phyloP scores from a whole-genome alignment of 2,113 vertebrate genomes.

The Hippocampus guttulatus region DNA sequence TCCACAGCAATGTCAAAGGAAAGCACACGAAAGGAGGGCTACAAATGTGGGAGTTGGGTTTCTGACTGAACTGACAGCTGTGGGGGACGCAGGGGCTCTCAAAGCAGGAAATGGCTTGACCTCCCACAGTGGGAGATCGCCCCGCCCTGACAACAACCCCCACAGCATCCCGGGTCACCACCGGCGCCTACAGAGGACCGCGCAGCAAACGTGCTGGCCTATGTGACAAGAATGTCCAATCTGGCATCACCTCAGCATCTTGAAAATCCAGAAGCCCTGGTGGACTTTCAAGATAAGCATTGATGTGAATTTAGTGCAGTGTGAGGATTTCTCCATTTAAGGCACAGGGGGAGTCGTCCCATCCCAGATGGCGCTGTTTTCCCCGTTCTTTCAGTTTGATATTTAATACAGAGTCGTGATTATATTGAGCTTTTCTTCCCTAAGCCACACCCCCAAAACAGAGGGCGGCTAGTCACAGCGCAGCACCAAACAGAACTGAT shows the following conservation, averaged over 20 bases:
- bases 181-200: slow-evolving; percentile 42
- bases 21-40: slow-evolving; percentile 12
- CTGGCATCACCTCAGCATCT: not conserved
- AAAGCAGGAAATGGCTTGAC: slow-evolving; percentile 77
- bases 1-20: slow-evolving; percentile 31
- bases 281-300: not conserved
- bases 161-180: slow-evolving; percentile 61
- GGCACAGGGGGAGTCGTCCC: not conserved
- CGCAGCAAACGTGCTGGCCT: slow-evolving; percentile 11
- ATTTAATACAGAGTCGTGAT: not conserved
- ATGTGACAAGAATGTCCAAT: slow-evolving; percentile 1
- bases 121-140: slow-evolving; percentile 65
- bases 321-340: not conserved
- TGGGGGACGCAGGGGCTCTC: slow-evolving; percentile 69
- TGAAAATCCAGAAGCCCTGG: slow-evolving; percentile 3
- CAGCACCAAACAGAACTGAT: not conserved
- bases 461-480: not conserved
- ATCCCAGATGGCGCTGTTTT: not conserved
- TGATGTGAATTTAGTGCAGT: not conserved
- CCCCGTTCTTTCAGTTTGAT: not conserved
- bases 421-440: not conserved
- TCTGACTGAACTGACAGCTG: slow-evolving; percentile 74
- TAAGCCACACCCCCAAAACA: not conserved
- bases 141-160: slow-evolving; percentile 60
- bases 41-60: slow-evolving; percentile 63